phyloP scores from a whole-genome alignment of 2,888 invertebrate genomes.

The Philonicus albiceps region DNA sequence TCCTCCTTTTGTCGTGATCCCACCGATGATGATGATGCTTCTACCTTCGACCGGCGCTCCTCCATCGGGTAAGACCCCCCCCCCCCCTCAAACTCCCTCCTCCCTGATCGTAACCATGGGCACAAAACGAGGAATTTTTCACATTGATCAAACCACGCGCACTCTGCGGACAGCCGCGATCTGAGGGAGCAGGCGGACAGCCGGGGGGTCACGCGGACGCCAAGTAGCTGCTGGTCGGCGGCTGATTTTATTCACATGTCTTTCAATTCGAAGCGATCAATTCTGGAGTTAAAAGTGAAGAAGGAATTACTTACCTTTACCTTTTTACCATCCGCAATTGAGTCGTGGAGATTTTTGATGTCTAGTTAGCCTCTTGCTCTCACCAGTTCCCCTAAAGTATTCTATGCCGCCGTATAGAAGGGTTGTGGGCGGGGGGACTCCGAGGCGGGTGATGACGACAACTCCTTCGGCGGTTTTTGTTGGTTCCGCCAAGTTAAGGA shows the following conservation, averaged over 20 bases:
- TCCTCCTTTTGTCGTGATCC: slow-evolving; percentile 28
- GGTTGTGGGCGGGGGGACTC: background rate
- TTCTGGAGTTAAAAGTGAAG: slow-evolving; percentile 41
- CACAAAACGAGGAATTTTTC: slow-evolving; percentile 30
- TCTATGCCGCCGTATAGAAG: background rate
- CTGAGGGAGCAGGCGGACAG: background rate
- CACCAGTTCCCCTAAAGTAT: background rate
- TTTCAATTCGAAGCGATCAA: slow-evolving; percentile 41
- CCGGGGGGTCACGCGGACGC: background rate
- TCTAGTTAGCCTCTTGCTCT: slow-evolving; percentile 6
- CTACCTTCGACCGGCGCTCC: slow-evolving; percentile 6
- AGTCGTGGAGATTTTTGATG: slow-evolving; percentile 43
- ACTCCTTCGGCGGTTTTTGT: background rate
- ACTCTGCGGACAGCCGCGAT: background rate
- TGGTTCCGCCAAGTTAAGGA: background rate
- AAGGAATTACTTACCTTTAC: slow-evolving; percentile 41
- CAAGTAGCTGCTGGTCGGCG: slow-evolving; percentile 14
- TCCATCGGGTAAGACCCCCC: background rate
- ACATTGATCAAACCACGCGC: slow-evolving; percentile 40
- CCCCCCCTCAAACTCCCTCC: background rate
- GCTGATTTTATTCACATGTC: slow-evolving; percentile 48
- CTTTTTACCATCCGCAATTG: slow-evolving; percentile 42
- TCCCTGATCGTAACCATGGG: background rate
- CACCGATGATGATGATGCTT: background rate
- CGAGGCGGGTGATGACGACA: background rate